Percentiles rank a stretch among this genome's conserved stretches.
phyloP scores from a whole-genome alignment of 2,888 invertebrate genomes.

The Ophion ventricosus region DNA sequence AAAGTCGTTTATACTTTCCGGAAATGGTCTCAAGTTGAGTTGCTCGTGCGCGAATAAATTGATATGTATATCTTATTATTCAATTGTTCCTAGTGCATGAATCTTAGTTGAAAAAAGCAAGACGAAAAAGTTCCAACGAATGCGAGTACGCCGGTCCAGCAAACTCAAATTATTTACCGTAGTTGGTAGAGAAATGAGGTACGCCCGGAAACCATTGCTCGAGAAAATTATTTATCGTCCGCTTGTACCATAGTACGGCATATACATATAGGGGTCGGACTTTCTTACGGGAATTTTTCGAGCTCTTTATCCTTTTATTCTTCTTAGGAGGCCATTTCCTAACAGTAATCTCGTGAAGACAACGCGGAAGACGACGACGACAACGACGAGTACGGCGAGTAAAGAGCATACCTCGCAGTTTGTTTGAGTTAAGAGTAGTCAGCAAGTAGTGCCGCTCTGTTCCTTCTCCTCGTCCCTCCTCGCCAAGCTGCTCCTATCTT shows the following conservation, averaged over 20 bases:
- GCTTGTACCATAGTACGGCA: not conserved
- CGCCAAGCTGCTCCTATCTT: constrained; percentile 54
- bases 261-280: constrained; percentile 2
- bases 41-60: not conserved
- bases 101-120: not conserved
- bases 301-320: constrained; percentile 47
- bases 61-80: not conserved
- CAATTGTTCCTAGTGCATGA: not conserved
- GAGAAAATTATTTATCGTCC: constrained; percentile 47
- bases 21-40: not conserved
- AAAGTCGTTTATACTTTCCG: not conserved
- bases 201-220: constrained; percentile 7
- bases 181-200: not conserved
- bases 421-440: constrained; percentile 78
- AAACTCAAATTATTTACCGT: not conserved
- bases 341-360: constrained; percentile 47
- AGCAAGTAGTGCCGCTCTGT: constrained; percentile 36
- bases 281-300: constrained; percentile 26
- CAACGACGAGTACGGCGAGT: constrained; percentile 36
- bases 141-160: not conserved
- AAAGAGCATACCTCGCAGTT: constrained; percentile 71
- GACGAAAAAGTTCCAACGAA: not conserved
- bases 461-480: constrained; percentile 15
- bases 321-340: constrained; percentile 45
- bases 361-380: constrained; percentile 40